These are phyloP conservation scores for Tachina lurida DNA, from an alignment of 2,888 invertebrate genomes.

Conservation along the genomic window DNA sequence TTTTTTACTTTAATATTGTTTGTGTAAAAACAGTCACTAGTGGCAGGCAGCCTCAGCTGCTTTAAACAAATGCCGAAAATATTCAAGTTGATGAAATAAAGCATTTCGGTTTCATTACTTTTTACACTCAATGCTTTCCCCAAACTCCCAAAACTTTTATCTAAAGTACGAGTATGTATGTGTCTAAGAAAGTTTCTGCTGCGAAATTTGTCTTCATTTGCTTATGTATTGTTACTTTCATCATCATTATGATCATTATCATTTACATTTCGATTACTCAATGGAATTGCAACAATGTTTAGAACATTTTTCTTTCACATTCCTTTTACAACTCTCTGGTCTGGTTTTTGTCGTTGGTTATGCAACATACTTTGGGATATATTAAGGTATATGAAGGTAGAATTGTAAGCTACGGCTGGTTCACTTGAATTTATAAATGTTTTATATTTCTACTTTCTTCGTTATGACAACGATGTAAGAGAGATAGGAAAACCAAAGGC, in stretches of 20 bases:
- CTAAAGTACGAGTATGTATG: not conserved
- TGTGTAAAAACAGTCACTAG: not conserved
- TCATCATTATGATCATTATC: slow-evolving; percentile 17
- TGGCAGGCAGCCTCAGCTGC: slow-evolving; percentile 35
- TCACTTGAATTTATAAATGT: not conserved
- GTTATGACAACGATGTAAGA: too few relatives aligned
- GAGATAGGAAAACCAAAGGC: too few relatives aligned
- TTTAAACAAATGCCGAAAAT: slow-evolving; percentile 62
- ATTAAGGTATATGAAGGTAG: not conserved
- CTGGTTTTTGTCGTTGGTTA: not conserved
- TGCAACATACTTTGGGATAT: not conserved
- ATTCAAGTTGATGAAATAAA: slow-evolving; percentile 69
- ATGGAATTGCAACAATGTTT: slow-evolving; percentile 68
- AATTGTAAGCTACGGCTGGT: not conserved
- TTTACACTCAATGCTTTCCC: slow-evolving; percentile 6
- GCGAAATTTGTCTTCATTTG: not conserved
- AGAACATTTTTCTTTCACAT: slow-evolving; percentile 58
- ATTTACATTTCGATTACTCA: slow-evolving; percentile 67
- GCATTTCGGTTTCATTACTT: slow-evolving; percentile 52
- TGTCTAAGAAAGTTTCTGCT: slow-evolving; percentile 33
- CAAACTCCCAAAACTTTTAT: slow-evolving; percentile 25
- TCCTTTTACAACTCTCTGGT: slow-evolving; percentile 42
- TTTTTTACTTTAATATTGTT: not conserved
- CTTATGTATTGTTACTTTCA: slow-evolving; percentile 31
- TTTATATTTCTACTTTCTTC: too few relatives aligned